phyloP scores from a whole-genome alignment of 2,888 invertebrate genomes.

The Sminthurides aquaticus region DNA sequence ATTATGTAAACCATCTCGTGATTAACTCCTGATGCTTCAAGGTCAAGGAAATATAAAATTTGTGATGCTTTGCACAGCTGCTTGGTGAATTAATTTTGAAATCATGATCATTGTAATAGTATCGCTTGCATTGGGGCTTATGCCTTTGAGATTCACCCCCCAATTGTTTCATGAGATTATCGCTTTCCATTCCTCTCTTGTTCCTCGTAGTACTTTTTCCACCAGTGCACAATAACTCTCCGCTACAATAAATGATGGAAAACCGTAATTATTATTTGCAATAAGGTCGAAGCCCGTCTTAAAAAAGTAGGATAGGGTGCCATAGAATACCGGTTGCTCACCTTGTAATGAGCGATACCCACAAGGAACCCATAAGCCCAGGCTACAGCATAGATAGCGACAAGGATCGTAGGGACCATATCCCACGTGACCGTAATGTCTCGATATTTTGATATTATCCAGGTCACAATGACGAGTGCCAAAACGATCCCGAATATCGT shows the following conservation, averaged over 20 bases:
- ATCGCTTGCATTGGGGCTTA: too few relatives aligned
- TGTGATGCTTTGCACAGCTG: too few relatives aligned
- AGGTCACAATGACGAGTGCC: slow-evolving; percentile 23
- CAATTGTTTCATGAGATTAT: too few relatives aligned
- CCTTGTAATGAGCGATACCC: slow-evolving; percentile 36
- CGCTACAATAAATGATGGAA: slow-evolving; percentile 25
- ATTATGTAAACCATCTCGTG: too few relatives aligned
- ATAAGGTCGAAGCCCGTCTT: not conserved
- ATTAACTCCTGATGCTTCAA: too few relatives aligned
- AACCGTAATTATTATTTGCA: too few relatives aligned
- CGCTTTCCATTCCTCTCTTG: not conserved
- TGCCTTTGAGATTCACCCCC: too few relatives aligned
- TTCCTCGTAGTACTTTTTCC: slow-evolving; percentile 20
- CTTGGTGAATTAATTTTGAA: too few relatives aligned
- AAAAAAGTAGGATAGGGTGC: not conserved
- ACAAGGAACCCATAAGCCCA: slow-evolving; percentile 34
- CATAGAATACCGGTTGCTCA: too few relatives aligned
- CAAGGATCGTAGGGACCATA: slow-evolving; percentile 27
- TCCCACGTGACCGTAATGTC: slow-evolving; percentile 38
- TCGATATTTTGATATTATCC: slow-evolving; percentile 25
- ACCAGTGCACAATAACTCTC: slow-evolving; percentile 33
- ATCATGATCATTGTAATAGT: too few relatives aligned
- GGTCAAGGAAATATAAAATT: too few relatives aligned
- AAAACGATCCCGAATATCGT: slow-evolving; percentile 12
- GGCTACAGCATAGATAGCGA: slow-evolving; percentile 6